These are phyloP conservation scores for Microcebus tavaratra DNA, from an alignment of 2,113 vertebrate species.

Conservation along the genomic window DNA sequence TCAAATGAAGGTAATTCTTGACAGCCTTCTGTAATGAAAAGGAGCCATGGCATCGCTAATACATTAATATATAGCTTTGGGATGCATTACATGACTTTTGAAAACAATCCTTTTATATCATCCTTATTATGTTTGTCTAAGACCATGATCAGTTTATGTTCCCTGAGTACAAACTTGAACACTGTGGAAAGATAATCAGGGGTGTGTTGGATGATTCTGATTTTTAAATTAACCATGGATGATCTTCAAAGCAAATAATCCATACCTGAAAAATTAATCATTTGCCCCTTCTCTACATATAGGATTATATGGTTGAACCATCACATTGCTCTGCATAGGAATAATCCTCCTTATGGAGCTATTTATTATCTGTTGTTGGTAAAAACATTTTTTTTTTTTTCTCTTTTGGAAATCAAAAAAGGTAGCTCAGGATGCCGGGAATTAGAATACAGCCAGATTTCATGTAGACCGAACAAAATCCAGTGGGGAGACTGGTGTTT, in stretches of 20 bases:
- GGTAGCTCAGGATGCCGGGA: not conserved
- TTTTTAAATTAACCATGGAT: constrained; percentile 62
- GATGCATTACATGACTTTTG: constrained; percentile 28
- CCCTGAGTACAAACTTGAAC: constrained; percentile 17
- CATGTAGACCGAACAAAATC: not conserved
- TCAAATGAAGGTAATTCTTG: constrained; percentile 12
- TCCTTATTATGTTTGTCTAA: constrained; percentile 53
- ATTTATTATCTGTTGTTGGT: constrained; percentile 26
- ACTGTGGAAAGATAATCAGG: constrained; percentile 40
- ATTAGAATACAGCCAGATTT: not conserved
- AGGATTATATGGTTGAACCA: not conserved
- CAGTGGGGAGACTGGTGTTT: not conserved
- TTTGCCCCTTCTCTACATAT: constrained; percentile 26
- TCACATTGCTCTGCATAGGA: not conserved
- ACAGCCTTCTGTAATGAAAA: constrained; percentile 18
- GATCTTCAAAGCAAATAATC: constrained; percentile 66
- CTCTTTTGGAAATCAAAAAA: constrained; percentile 47
- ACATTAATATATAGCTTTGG: constrained; percentile 30
- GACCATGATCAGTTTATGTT: constrained; percentile 46
- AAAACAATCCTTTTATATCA: constrained; percentile 39
- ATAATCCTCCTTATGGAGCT: constrained; percentile 5
- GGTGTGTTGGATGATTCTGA: constrained; percentile 34
- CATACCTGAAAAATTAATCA: constrained; percentile 61
- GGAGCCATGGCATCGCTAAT: not conserved
- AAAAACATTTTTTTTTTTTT: constrained; percentile 1